phyloP scores from a whole-genome alignment of 2,797 vertebrate species.

The Pseudochromis fuscus region DNA sequence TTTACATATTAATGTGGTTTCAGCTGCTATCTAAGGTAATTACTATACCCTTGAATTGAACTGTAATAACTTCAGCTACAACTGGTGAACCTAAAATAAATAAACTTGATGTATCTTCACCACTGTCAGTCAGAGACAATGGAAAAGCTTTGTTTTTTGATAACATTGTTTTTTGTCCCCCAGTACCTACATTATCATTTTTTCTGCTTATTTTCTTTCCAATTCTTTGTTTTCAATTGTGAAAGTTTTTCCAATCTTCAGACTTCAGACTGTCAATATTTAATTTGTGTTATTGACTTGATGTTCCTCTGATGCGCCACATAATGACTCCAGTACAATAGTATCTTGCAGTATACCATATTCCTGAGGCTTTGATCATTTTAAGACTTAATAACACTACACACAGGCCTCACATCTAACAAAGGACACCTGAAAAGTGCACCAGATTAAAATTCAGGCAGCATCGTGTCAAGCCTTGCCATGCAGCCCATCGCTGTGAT shows the following conservation, averaged over 20 bases:
- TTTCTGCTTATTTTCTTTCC: background rate
- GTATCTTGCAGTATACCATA: too few species aligned
- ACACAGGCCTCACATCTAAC: background rate
- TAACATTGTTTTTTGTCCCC: background rate
- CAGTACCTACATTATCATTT: background rate
- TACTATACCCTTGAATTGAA: background rate
- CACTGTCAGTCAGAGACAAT: too few species aligned
- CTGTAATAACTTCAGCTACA: background rate
- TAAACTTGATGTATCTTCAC: background rate
- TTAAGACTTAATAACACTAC: background rate
- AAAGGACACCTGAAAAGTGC: conserved; percentile 44
- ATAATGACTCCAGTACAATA: background rate
- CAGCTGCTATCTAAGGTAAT: too few species aligned
- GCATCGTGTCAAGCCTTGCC: conserved; percentile 41
- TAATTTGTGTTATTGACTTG: conserved; percentile 1
- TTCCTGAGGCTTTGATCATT: background rate
- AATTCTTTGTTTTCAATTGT: background rate
- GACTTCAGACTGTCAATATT: background rate
- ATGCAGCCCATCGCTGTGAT: conserved; percentile 65
- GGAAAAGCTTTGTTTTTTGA: too few species aligned
- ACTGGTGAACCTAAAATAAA: too few species aligned
- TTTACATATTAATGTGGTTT: background rate
- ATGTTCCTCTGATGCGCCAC: background rate
- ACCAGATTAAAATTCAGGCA: conserved; percentile 67
- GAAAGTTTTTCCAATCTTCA: background rate